Base-by-base conservation (phyloP, 2,113 vertebrate genomes). In the Solea senegalensis region DNA sequence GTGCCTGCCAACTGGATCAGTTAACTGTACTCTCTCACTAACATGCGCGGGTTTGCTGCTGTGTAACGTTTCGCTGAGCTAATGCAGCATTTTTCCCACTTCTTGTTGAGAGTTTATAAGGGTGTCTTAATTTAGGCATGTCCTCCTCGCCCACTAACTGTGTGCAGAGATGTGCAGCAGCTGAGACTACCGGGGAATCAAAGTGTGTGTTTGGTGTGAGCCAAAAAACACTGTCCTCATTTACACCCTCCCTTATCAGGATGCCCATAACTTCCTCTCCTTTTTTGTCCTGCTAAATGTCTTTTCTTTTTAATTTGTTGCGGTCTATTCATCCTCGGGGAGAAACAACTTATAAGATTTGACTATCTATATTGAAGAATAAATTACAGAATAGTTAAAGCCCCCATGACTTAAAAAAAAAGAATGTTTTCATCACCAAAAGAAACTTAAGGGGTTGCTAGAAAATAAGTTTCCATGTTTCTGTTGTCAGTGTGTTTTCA, bases 201-300 rank as follows among this genome's bases (percentile, higher is more conserved):
- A 3, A 41, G 51, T 48, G 51, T 43, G 8, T 43, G 8, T 64
- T 48, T 46, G 56, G 56, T 43, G 27, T 28, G 48, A 66, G 54
- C 67, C 61, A 65, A 65, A 66, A 21, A 72, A n/a, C 67, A 9
- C 21, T 44, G 68, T 55, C 75, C 68, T 72, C 55, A 67, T 72
- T 78, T 66, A 61, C 43, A 50, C 41, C 45, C 53, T 9, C n/a
- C 2, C 21, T 51, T 34, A 34, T 34, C 34, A 34, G 34, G 3
- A 34, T 3, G 3, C 34, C 34, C 34, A 34, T 34, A 4, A 34
- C 57, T 8, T 11, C 50, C 1, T 74, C 7, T 27, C 11, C 21
- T 15, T 26, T n/a, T 52, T 15, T 9, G n/a, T n/a, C n/a, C n/a
- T 7, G 15, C 49, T 51, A 7, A 9, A 2, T 8, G 2, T 50